Conservation (phyloP, 23 tunicate species). For the Diplosoma virens region DNA sequence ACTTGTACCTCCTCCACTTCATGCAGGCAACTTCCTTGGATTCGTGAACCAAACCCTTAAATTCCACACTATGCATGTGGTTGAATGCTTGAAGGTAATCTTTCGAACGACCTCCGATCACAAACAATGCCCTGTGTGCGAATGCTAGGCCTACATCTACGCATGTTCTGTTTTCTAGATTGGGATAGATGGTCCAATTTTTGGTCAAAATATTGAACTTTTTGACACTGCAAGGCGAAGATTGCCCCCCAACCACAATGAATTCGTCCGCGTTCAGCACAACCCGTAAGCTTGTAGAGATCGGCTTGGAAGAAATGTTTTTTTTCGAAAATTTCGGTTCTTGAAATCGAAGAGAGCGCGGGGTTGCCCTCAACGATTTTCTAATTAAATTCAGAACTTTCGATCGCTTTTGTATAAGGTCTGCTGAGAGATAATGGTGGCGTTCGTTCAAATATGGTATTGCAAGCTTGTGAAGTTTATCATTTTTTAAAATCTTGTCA, state of each 20-base stretch:
- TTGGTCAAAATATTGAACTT: constrained; percentile 5
- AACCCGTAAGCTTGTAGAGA: neutral
- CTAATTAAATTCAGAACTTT: neutral
- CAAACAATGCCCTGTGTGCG: neutral
- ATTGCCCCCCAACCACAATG: constrained; percentile 12
- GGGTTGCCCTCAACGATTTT: neutral
- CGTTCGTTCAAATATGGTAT: neutral
- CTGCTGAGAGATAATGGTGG: neutral
- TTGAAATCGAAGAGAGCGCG: neutral
- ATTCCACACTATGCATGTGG: neutral
- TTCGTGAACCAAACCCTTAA: neutral
- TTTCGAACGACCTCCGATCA: neutral
- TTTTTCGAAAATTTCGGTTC: neutral
- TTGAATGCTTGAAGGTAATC: neutral
- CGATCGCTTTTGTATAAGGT: neutral
- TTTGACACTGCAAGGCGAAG: neutral
- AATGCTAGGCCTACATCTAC: constrained; percentile 15
- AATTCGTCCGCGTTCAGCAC: constrained; percentile 8
- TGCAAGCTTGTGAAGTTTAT: neutral
- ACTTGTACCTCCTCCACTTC: constrained; percentile 2
- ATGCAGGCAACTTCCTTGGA: neutral
- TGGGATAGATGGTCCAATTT: neutral
- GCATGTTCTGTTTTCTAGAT: neutral
- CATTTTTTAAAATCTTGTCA: neutral
- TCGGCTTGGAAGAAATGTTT: too few relatives aligned